Evolutionary conservation across 2,888 invertebrate genomes (phyloP), one percentile per base, ranked within the genome.

Genomic region (Pandemis corylana): DNA sequence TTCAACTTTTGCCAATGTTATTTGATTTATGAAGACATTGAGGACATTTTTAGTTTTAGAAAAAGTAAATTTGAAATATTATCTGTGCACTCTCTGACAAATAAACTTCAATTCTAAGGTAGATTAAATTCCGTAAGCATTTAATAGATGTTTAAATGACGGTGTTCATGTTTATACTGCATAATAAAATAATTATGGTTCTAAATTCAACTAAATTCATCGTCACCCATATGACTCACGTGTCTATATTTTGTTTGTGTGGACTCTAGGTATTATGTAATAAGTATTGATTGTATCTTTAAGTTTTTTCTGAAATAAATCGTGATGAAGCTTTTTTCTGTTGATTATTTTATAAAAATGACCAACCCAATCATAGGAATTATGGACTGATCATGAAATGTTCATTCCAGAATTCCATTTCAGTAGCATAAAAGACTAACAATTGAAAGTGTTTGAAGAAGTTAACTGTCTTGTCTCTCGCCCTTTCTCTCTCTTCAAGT

Each of bases 211-310:
- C 20, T 20, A 20, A 61, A 41, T 36, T 20, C 20, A 64, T 20
- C 28, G 20, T 15, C 56, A 69, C 49, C 20, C 6, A 73, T 71
- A 64, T 49, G 73, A 75, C 76, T 77, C 77, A 75, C 76, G 77
- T 82, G 79, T 83, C 80, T 82, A 83, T 78, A 82, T 82, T 67
- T 51, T 51, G 13, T 41, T n/a, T 78, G 84, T 81, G 83, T 86
- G 83, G 78, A 81, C 28, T 36, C 2, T 36, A 36, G 28, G 28
- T 36, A 36, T 75, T 84, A 83, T 85, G 81, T 28, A 28, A 79
- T 76, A 78, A 71, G 62, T 77, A 67, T 78, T 78, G 13, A 53
- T 73, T 74, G 20, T 65, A 67, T 65, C 68, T 65, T 36, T 78
- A 78, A 74, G 75, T 5, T 36, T 64, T 75, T 73, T 68, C 44